These are phyloP conservation scores for Macrostomum lignano DNA, from an alignment of 1,140 invertebrate species.

Conservation along the genomic window DNA sequence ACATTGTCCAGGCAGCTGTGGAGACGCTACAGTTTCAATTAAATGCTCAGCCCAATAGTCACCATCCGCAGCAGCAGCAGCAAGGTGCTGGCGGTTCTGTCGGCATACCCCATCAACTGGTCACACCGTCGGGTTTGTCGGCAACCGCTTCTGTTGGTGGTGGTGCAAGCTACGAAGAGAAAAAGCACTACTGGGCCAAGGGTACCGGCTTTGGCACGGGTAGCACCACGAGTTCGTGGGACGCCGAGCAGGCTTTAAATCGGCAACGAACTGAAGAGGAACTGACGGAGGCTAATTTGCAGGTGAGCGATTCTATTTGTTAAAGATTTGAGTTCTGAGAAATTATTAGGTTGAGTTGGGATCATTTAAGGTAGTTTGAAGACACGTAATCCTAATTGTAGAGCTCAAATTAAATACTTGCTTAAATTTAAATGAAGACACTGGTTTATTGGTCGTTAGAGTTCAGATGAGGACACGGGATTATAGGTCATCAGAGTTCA, in stretches of 20 bases:
- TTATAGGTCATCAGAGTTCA: too few species aligned
- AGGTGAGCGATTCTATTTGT: too few species aligned
- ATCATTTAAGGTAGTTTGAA: too few species aligned
- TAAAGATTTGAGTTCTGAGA: conserved; percentile 22
- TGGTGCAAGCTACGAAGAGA: conserved; percentile 21
- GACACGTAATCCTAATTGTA: too few species aligned
- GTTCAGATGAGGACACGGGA: too few species aligned
- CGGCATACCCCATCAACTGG: too few species aligned
- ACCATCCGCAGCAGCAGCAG: conserved; percentile 7
- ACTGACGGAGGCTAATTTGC: conserved; percentile 52
- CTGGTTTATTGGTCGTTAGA: too few species aligned
- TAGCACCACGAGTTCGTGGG: conserved; percentile 72
- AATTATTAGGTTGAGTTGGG: too few species aligned
- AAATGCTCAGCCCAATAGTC: conserved; percentile 7
- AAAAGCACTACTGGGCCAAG: conserved; percentile 74
- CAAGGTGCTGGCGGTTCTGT: too few species aligned
- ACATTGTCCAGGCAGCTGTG: conserved; percentile 1
- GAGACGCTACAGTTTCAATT: conserved; percentile 1
- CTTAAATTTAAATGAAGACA: too few species aligned
- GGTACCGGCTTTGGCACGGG: conserved; percentile 72
- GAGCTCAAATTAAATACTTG: too few species aligned
- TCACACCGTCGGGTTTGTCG: background rate
- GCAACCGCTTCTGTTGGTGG: background rate
- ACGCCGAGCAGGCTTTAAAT: conserved; percentile 63
- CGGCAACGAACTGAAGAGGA: conserved; percentile 63